Evolutionary conservation across 1,140 invertebrate genomes (phyloP).

Genomic region (Rhynchophorus ferrugineus): DNA sequence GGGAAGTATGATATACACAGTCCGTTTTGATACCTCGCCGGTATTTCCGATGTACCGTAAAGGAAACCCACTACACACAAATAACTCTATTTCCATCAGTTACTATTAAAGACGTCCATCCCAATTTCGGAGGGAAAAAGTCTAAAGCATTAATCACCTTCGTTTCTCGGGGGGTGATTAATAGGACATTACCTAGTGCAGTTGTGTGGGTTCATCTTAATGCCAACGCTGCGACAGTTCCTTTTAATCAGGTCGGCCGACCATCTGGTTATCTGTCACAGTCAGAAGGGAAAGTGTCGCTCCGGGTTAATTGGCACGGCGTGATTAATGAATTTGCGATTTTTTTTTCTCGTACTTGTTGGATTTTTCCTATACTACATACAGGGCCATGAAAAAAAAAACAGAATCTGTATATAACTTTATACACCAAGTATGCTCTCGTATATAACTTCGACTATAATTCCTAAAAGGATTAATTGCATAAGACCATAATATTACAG

Average conservation of each 20-base stretch:
- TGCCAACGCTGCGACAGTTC: background rate
- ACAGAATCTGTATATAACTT: no score
- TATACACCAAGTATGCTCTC: no score
- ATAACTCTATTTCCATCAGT: conserved; percentile 16
- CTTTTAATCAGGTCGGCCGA: background rate
- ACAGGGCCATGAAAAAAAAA: no score
- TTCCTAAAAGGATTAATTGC: no score
- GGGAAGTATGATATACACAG: no score
- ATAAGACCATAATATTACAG: no score
- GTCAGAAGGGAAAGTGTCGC: background rate
- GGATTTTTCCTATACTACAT: no score
- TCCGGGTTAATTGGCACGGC: background rate
- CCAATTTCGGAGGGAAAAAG: conserved; percentile 15
- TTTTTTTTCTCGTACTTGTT: no score
- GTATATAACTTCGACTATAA: no score
- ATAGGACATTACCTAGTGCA: conserved; percentile 6
- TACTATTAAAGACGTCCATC: conserved; percentile 15
- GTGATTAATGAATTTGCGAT: background rate
- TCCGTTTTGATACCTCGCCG: background rate
- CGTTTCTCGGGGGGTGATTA: conserved; percentile 3
- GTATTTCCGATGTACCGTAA: background rate
- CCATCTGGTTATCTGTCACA: background rate
- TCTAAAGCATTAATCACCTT: conserved; percentile 12
- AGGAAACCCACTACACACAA: conserved; percentile 6
- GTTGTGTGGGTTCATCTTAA: background rate